Base-by-base conservation (phyloP, 2,113 vertebrate species). In the Anoplopoma fimbria region DNA sequence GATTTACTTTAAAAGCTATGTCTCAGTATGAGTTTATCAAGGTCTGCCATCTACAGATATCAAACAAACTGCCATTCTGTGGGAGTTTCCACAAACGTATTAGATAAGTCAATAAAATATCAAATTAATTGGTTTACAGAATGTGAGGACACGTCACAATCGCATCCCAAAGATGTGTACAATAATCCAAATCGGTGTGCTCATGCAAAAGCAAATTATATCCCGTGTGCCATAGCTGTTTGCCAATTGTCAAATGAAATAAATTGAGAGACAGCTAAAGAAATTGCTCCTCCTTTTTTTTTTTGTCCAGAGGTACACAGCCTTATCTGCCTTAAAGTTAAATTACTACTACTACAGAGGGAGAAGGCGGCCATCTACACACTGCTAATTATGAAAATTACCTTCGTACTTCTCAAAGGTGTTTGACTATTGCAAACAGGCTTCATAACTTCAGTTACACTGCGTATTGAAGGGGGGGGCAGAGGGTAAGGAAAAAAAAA, bases 191-290 rank as follows among this genome's bases (percentile, higher is more conserved):
- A 90, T 76, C 72, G 58, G 74, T 31, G 38, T 33, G 2, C 62
- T 85, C 25, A 36, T 64, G 69, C 90, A 72, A 23, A 63, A 67
- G 72, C 81, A 85, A 85, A 89, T 92, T 83, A 84, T 79, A 87
- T 84, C 64, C 82, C 40, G 71, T 78, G 75, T 91, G 88, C 77
- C 69, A 71, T 49, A 84, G 83, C 69, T 92, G 90, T 94, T 93
- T 93, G 91, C 83, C 89, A 92, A 89, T 93, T 92, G 88, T 91
- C 89, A 92, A 92, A 93, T 88, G 80, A 92, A 81, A 74, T 75
- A 88, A 89, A 93, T 58, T 88, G 81, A 85, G 72, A 86, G 88
- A 91, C 89, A 87, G 90, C 83, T 77, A 75, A 86, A 87, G 84
- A 93, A 93, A 94, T 90, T 90, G 86, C 77, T 75, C 80, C 87